Conservation (phyloP, 2,888 invertebrate genomes). For the Netelia melanura region DNA sequence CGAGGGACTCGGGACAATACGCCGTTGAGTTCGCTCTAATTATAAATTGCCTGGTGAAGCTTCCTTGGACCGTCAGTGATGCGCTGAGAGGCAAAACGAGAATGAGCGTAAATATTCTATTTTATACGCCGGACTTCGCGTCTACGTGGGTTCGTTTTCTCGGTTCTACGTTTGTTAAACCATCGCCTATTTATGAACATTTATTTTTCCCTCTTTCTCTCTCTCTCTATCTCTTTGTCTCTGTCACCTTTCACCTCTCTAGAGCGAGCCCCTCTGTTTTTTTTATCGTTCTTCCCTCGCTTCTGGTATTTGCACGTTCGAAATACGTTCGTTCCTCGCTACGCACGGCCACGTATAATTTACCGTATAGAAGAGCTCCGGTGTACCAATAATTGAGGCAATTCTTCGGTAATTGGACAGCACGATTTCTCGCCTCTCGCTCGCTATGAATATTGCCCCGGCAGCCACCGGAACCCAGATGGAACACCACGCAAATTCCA, state of each 20-base stretch:
- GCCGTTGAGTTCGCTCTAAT: slow-evolving; percentile 21
- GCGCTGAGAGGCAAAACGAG: slow-evolving; percentile 20
- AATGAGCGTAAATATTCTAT: not conserved
- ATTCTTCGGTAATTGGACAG: slow-evolving; percentile 63
- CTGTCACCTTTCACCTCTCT: not conserved
- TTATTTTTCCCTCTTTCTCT: slow-evolving; percentile 3
- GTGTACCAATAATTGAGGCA: slow-evolving; percentile 53
- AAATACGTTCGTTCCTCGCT: slow-evolving; percentile 4
- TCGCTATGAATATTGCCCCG: slow-evolving; percentile 43
- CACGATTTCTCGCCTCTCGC: slow-evolving; percentile 54
- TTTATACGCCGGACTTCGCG: not conserved
- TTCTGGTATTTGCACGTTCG: slow-evolving; percentile 5
- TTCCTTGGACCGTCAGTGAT: slow-evolving; percentile 20
- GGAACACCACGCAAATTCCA: slow-evolving; percentile 53
- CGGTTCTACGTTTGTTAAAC: slow-evolving; percentile 22
- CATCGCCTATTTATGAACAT: slow-evolving; percentile 14
- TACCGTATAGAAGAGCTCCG: slow-evolving; percentile 5
- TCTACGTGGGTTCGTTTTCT: not conserved
- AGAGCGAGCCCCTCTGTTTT: not conserved
- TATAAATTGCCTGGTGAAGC: slow-evolving; percentile 43
- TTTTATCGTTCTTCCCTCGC: not conserved
- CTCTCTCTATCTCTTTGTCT: not conserved
- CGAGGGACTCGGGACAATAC: slow-evolving; percentile 7
- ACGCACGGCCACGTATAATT: slow-evolving; percentile 5
- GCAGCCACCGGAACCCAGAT: slow-evolving; percentile 40